These are phyloP conservation scores for Melanocharis versteri DNA, from an alignment of 2,113 vertebrate species.

Conservation along the genomic window DNA sequence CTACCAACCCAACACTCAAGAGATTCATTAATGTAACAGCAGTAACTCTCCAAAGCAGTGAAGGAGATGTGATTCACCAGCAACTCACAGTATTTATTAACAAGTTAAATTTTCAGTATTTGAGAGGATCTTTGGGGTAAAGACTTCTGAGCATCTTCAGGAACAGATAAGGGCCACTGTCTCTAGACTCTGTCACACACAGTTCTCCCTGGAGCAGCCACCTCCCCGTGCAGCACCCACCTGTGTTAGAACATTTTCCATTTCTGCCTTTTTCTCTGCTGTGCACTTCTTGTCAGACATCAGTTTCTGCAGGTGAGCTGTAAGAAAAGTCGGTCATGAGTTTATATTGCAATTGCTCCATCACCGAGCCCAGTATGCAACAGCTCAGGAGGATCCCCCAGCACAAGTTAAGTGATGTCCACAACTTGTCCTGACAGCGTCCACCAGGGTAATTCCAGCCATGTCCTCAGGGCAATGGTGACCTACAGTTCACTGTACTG, in stretches of 20 bases:
- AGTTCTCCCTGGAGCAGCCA: neutral
- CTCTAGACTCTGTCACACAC: neutral
- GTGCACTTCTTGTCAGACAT: conserved; percentile 97
- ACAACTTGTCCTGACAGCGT: neutral
- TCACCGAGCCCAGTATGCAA: neutral
- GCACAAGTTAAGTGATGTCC: neutral
- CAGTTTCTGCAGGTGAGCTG: conserved; percentile 94
- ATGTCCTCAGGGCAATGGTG: neutral
- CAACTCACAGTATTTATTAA: neutral
- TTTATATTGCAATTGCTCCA: neutral
- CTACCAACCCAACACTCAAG: neutral
- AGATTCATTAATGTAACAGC: neutral
- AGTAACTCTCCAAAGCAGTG: neutral
- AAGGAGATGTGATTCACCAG: neutral
- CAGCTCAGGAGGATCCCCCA: neutral
- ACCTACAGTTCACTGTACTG: neutral
- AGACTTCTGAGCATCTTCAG: neutral
- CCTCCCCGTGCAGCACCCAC: conserved; percentile 54
- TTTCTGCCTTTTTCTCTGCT: conserved; percentile 89
- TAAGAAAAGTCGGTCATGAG: neutral
- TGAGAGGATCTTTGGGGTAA: neutral
- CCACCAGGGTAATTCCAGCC: neutral
- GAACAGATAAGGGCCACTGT: neutral
- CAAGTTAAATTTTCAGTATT: neutral
- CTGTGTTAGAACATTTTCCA: conserved; percentile 91